A percentile compares a stretch with the other conserved stretches of the same genome.
phyloP scores from a whole-genome alignment of 2,888 invertebrate genomes.

The Pyrrhia umbra region DNA sequence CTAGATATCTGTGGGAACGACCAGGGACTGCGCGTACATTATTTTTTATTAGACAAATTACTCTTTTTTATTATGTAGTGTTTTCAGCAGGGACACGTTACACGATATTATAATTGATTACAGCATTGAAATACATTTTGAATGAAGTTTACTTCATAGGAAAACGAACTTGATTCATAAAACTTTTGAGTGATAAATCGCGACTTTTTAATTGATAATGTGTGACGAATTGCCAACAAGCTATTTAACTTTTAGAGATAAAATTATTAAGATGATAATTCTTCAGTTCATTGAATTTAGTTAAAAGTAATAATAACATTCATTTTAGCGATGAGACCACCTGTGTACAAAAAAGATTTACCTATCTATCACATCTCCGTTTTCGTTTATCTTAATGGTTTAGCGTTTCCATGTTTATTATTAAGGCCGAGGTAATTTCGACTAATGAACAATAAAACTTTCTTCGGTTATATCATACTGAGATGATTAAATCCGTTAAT shows the following conservation, averaged over 20 bases:
- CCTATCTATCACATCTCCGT: too few species aligned
- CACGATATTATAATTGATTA: slow-evolving; percentile 15
- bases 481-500: slow-evolving; percentile 38
- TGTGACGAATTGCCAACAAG: neutral
- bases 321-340: too few species aligned
- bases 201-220: neutral
- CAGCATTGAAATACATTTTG: neutral
- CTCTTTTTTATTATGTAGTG: slow-evolving; percentile 11
- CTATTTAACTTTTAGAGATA: too few species aligned
- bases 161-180: too few species aligned
- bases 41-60: slow-evolving; percentile 42
- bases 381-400: too few species aligned
- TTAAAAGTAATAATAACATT: too few species aligned
- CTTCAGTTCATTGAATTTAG: too few species aligned
- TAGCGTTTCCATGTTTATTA: too few species aligned
- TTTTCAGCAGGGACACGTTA: slow-evolving; percentile 19
- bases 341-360: too few species aligned
- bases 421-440: too few species aligned
- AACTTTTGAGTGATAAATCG: neutral
- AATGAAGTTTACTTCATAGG: too few species aligned
- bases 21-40: neutral
- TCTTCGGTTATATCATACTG: neutral
- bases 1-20: slow-evolving; percentile 55
- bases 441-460: neutral
- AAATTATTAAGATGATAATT: neutral